A percentile compares a stretch with the other conserved stretches of the same genome.
Conservation (phyloP, 2,888 invertebrate species). For the Tetragnatha montana region DNA sequence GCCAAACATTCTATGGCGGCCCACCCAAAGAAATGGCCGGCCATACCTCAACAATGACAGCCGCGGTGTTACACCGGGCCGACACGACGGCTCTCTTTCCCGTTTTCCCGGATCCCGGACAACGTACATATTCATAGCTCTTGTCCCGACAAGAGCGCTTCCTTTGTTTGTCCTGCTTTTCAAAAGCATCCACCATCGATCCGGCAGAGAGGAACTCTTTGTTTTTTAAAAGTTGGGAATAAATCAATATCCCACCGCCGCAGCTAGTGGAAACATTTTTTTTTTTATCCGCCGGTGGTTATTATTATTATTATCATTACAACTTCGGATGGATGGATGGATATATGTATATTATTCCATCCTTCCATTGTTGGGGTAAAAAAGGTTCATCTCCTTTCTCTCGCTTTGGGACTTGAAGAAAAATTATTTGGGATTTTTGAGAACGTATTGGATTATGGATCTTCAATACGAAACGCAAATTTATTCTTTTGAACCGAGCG, state of each 20-base stretch:
- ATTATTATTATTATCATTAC: conserved; percentile 34
- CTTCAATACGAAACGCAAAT: conserved; percentile 68
- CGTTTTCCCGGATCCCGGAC: conserved; percentile 5
- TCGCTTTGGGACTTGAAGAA: conserved; percentile 42
- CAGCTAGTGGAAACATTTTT: conserved; percentile 58
- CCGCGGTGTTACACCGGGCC: conserved; percentile 66
- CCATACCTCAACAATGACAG: conserved; percentile 67
- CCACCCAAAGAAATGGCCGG: conserved; percentile 61
- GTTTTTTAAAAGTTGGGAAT: conserved; percentile 55
- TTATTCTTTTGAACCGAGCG: conserved; percentile 49
- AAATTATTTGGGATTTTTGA: conserved; percentile 68
- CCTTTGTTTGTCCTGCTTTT: conserved; percentile 53
- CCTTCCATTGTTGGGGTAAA: conserved; percentile 1
- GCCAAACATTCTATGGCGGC: conserved; percentile 62
- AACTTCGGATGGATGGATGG: neutral
- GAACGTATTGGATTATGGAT: conserved; percentile 71
- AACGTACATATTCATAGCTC: conserved; percentile 67
- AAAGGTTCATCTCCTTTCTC: conserved; percentile 40
- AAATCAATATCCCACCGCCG: conserved; percentile 60
- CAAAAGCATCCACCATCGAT: conserved; percentile 56
- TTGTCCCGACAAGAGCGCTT: conserved; percentile 62
- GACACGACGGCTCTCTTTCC: conserved; percentile 42
- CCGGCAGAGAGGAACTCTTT: conserved; percentile 53
- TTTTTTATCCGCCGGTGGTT: conserved; percentile 20
- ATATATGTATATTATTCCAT: conserved; percentile 19